Percentiles rank a stretch among this genome's conserved stretches.
phyloP scores from a whole-genome alignment of 2,888 invertebrate species.

The Apoderus coryli region DNA sequence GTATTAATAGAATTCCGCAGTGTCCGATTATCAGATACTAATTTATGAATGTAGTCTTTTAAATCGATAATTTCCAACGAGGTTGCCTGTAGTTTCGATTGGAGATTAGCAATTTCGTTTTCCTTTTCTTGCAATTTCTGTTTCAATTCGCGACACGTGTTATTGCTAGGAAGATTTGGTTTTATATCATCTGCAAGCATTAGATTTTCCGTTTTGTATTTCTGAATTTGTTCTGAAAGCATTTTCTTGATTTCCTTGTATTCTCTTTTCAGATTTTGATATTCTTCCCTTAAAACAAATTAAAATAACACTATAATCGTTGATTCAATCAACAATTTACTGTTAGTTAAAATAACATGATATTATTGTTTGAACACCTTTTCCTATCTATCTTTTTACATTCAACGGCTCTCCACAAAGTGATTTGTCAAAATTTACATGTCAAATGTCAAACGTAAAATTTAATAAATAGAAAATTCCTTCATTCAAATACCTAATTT shows the following conservation, averaged over 20 bases:
- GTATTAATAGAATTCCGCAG: conserved; percentile 15
- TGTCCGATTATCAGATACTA: conserved; percentile 16
- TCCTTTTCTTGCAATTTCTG: conserved; percentile 11
- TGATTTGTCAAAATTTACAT: no score
- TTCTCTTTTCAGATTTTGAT: conserved; percentile 14
- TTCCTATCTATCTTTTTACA: no score
- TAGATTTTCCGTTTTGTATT: conserved; percentile 9
- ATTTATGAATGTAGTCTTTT: conserved; percentile 14
- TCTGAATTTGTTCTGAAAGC: conserved; percentile 13
- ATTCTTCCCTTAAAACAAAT: conserved; percentile 13
- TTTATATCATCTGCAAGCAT: not conserved
- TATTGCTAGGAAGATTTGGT: no score
- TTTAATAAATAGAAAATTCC: no score
- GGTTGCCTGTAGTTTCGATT: conserved; percentile 13
- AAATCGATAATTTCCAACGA: conserved; percentile 14
- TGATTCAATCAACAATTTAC: no score
- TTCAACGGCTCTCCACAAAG: no score
- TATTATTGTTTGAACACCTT: no score
- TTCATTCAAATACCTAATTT: no score
- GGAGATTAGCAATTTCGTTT: conserved; percentile 8
- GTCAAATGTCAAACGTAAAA: no score
- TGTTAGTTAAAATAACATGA: no score
- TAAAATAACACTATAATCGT: not conserved
- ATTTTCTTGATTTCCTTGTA: conserved; percentile 16
- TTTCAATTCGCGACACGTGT: no score